Conservation (phyloP, 2,888 invertebrate genomes). For the Cryptus viduatorius region DNA sequence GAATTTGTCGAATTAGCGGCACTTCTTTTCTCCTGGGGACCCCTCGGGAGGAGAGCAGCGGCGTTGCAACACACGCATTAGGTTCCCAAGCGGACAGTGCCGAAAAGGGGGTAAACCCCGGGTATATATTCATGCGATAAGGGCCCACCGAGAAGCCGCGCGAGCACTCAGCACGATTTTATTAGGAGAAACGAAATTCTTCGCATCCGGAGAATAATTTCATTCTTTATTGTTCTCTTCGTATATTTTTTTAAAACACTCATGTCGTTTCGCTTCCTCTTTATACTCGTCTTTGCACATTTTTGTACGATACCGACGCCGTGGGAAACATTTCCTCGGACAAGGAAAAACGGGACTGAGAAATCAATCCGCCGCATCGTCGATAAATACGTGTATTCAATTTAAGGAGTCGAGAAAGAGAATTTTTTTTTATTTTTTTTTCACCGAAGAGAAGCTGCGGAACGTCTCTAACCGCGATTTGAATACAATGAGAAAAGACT, state of each 20-base stretch:
- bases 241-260: neutral
- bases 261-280: neutral
- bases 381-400: neutral
- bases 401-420: slow-evolving; percentile 45
- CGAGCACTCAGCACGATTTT: slow-evolving; percentile 41
- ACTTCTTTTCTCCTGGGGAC: slow-evolving; percentile 46
- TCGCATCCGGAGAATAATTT: slow-evolving; percentile 51
- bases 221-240: slow-evolving; percentile 34
- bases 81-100: slow-evolving; percentile 43
- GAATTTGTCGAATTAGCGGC: slow-evolving; percentile 83
- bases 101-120: slow-evolving; percentile 49
- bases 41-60: neutral
- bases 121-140: slow-evolving; percentile 56
- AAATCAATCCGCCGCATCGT: neutral
- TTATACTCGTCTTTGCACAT: neutral
- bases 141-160: slow-evolving; percentile 46
- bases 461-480: slow-evolving; percentile 75
- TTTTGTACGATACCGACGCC: neutral
- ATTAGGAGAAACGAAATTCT: slow-evolving; percentile 55
- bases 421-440: slow-evolving; percentile 35
- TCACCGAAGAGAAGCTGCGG: slow-evolving; percentile 34
- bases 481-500: slow-evolving; percentile 81
- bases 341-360: neutral
- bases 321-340: slow-evolving; percentile 18
- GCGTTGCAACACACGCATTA: slow-evolving; percentile 34